phyloP scores from a whole-genome alignment of 2,797 vertebrate species.

The Cyclura pinguis region DNA sequence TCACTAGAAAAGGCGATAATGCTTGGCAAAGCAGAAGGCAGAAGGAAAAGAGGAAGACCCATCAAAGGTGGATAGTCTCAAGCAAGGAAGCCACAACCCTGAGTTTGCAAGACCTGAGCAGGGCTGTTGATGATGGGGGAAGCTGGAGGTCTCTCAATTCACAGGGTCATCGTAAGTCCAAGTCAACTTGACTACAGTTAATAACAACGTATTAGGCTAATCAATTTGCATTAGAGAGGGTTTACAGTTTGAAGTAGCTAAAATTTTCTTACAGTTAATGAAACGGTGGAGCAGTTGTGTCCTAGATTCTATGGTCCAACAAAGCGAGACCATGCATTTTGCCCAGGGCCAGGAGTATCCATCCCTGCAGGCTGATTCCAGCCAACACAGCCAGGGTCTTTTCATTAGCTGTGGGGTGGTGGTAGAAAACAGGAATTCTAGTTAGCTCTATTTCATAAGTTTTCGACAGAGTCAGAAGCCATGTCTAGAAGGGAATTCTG shows the following conservation, averaged over 20 bases:
- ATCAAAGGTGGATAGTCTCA: no score
- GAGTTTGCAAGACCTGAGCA: no score
- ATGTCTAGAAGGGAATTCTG: background rate
- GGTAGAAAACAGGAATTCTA: accelerated
- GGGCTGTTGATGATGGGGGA: no score
- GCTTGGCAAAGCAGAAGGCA: no score
- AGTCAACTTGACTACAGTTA: no score
- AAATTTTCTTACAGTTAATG: slow-evolving; percentile 9
- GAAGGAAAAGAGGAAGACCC: no score
- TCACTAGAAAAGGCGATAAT: no score
- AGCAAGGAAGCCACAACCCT: no score
- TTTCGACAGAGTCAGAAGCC: background rate
- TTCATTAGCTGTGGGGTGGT: background rate
- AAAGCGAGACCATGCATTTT: background rate
- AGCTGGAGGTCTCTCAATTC: no score
- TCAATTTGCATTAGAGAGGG: background rate
- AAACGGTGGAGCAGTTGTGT: background rate
- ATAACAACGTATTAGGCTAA: background rate
- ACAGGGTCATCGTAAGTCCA: no score
- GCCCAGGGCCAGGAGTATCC: background rate
- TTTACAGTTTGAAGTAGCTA: background rate
- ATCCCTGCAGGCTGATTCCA: background rate
- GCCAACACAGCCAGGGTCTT: background rate
- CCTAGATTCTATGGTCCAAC: background rate
- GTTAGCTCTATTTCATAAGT: background rate